Conservation (phyloP, 2,888 invertebrate genomes). For the Alloplasta piceator region DNA sequence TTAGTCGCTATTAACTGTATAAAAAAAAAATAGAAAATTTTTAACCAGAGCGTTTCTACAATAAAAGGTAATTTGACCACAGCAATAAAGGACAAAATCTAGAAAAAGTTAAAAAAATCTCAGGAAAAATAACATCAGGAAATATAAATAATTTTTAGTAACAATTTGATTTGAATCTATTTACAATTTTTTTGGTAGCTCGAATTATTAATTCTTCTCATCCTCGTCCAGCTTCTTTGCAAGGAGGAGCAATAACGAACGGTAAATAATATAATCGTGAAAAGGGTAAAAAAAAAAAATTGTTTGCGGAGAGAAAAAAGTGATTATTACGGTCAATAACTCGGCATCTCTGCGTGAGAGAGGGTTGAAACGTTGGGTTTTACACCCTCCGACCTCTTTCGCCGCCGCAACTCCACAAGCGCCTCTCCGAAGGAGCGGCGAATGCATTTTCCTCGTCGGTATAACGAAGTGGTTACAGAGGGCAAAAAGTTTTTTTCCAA, state of each 20-base stretch:
- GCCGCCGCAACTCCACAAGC: slow-evolving; percentile 4
- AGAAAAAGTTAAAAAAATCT: too few relatives aligned
- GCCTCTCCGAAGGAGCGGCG: slow-evolving; percentile 16
- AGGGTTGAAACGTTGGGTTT: slow-evolving; percentile 7
- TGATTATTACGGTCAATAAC: slow-evolving; percentile 53
- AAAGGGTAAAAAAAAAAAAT: slow-evolving; percentile 7
- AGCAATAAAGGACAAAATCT: too few relatives aligned
- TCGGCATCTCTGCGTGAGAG: slow-evolving; percentile 25
- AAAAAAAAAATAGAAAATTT: too few relatives aligned
- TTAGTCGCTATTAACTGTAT: too few relatives aligned
- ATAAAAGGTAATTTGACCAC: too few relatives aligned
- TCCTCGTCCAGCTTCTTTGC: neutral
- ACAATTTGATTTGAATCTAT: neutral
- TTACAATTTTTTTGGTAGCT: too few relatives aligned
- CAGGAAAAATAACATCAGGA: too few relatives aligned
- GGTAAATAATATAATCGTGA: slow-evolving; percentile 30
- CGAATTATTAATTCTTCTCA: too few relatives aligned
- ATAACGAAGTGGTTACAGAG: slow-evolving; percentile 49
- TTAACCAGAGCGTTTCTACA: too few relatives aligned
- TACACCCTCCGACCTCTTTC: slow-evolving; percentile 26
- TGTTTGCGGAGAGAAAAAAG: slow-evolving; percentile 2
- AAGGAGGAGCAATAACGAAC: slow-evolving; percentile 29
- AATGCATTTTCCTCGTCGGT: slow-evolving; percentile 61
- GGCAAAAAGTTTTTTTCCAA: slow-evolving; percentile 43
- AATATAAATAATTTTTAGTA: too few relatives aligned